phyloP scores from a whole-genome alignment of 2,888 invertebrate genomes.

The Drosophila fulvimacula region DNA sequence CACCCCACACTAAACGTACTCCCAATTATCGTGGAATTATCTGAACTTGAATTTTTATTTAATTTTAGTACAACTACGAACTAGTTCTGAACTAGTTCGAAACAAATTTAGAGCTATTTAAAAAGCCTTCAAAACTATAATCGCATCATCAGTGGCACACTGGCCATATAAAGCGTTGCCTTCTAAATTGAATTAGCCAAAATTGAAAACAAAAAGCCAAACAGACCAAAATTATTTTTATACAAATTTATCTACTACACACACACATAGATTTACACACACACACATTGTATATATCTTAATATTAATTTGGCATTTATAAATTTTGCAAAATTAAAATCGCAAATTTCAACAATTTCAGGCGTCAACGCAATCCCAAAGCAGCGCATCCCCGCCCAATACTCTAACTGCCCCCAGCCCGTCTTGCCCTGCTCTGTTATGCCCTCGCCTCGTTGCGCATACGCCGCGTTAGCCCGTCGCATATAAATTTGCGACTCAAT shows the following conservation, averaged over 20 bases:
- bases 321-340: conserved; percentile 62
- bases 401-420: background rate
- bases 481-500: conserved; percentile 77
- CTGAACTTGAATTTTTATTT: background rate
- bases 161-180: conserved; percentile 9
- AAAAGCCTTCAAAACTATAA: background rate
- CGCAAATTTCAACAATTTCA: conserved; percentile 75
- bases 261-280: background rate
- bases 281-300: conserved; percentile 40
- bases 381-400: conserved; percentile 47
- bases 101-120: background rate
- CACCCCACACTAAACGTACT: too few relatives aligned
- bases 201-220: conserved; percentile 18
- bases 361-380: conserved; percentile 71
- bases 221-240: conserved; percentile 22
- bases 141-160: conserved; percentile 2
- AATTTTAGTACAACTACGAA: too few relatives aligned
- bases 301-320: conserved; percentile 73
- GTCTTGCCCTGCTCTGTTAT: background rate
- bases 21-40: background rate
- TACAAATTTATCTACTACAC: conserved; percentile 10
- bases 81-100: background rate
- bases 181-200: conserved; percentile 21
- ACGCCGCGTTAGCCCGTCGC: conserved; percentile 56
- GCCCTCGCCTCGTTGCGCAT: conserved; percentile 55